phyloP scores from a whole-genome alignment of 2,888 invertebrate species.

The Calliscelio sp. region DNA sequence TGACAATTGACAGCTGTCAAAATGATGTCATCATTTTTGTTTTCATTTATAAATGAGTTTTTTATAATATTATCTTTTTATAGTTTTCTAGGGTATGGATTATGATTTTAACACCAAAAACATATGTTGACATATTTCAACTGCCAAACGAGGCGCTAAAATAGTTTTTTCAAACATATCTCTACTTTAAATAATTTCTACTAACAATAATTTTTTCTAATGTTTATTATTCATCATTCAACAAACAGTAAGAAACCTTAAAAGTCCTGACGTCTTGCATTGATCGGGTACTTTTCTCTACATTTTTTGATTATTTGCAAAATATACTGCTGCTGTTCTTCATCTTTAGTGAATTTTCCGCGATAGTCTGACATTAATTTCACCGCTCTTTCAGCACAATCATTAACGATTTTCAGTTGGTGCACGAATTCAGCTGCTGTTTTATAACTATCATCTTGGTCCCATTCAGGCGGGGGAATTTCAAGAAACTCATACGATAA shows the following conservation, averaged over 20 bases:
- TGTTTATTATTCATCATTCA: slow-evolving; percentile 18
- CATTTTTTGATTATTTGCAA: slow-evolving; percentile 2
- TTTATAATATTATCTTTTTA: slow-evolving; percentile 21
- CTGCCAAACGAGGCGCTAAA: slow-evolving; percentile 7
- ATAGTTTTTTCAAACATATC: slow-evolving; percentile 20
- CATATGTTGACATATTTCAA: slow-evolving; percentile 4
- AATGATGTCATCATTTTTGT: slow-evolving; percentile 11
- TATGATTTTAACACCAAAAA: slow-evolving; percentile 15
- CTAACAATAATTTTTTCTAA: slow-evolving; percentile 20
- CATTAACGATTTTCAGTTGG: slow-evolving; percentile 6
- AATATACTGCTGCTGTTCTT: slow-evolving; percentile 18
- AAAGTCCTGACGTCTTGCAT: slow-evolving; percentile 14
- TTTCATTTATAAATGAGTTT: slow-evolving; percentile 24
- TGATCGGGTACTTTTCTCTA: slow-evolving; percentile 18
- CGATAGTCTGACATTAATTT: slow-evolving; percentile 13
- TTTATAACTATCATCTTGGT: background rate
- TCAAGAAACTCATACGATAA: background rate
- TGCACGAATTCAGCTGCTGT: background rate
- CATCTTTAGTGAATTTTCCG: slow-evolving; percentile 3
- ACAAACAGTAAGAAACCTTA: slow-evolving; percentile 10
- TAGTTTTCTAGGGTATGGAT: slow-evolving; percentile 17
- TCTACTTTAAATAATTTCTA: slow-evolving; percentile 24
- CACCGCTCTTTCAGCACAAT: slow-evolving; percentile 5
- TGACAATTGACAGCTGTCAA: slow-evolving; percentile 12
- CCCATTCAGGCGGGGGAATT: background rate